Evolutionary conservation across 2,888 invertebrate species (phyloP), one percentile per base, ranked within the genome.

Genomic region (Drosophila diplacantha): DNA sequence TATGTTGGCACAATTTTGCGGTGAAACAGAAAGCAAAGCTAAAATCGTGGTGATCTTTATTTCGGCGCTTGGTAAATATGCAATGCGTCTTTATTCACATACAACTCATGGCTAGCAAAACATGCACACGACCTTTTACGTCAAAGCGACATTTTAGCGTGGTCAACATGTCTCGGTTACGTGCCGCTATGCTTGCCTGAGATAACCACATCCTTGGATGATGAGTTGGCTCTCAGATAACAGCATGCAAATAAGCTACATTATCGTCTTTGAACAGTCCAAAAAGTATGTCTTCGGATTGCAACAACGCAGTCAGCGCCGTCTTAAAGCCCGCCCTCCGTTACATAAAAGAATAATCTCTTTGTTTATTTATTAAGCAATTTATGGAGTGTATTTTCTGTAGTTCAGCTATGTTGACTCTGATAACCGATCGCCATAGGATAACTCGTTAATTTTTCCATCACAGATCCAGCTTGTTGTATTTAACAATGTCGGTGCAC

Each of bases 401-500:
- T 11, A 6, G 29, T 16, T 20, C 6, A 22, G 14, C 22, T 22
- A n/a, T 37, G 35, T 22, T 55, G 47, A 47, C 49, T 55, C n/a
- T 49, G 50, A 55, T 50, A 55, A 50, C 38, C 22, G 14, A 31
- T 22, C 37, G 37, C 22, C 18, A 9, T 6, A 22, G 38, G 38
- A 50, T 51, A 55, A 55, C 47, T 38, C 14, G 8, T 18, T 38
- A 31, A 55, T 55, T 18, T 58, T 31, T 43, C 12, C 43, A 9
- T 18, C 24, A 12, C 58, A 59, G 58, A 26, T 46, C n/a, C 32
- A 12, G 31, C 20, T 43, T 3, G 2, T 29, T 16, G 31, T 41
- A 34, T 11, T 46, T 39, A n/a, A 75, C 63, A 29, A 97, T 97
- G 94, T 98, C 97, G 85, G 96, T 99, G 75, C 98, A 99, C 89